phyloP scores from a whole-genome alignment of 2,797 vertebrate species.

The Falco concolor region DNA sequence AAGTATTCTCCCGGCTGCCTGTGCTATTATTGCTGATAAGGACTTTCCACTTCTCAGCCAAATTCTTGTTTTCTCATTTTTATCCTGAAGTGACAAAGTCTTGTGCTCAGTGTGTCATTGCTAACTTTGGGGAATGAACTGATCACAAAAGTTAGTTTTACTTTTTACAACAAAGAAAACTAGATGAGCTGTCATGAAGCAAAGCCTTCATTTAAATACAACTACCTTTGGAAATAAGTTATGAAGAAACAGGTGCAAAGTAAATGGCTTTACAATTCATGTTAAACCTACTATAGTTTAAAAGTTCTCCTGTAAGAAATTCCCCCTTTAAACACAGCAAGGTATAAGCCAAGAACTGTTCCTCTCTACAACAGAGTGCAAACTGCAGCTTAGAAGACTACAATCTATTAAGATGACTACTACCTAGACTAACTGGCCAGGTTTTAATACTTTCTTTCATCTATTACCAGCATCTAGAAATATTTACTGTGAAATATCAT shows the following conservation, averaged over 20 bases:
- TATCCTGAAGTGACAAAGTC: slow-evolving; percentile 43
- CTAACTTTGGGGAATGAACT: slow-evolving; percentile 2
- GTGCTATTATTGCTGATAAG: slow-evolving; percentile 55
- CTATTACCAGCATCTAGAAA: slow-evolving; percentile 60
- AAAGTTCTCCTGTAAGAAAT: slow-evolving; percentile 57
- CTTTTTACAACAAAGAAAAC: slow-evolving; percentile 54
- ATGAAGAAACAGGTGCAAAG: slow-evolving; percentile 70
- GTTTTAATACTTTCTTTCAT: slow-evolving; percentile 60
- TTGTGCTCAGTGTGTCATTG: slow-evolving; percentile 45
- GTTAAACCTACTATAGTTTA: slow-evolving; percentile 58
- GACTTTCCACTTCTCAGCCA: slow-evolving; percentile 33
- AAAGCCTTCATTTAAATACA: slow-evolving; percentile 64
- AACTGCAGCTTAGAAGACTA: slow-evolving; percentile 64
- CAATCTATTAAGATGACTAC: slow-evolving; percentile 53
- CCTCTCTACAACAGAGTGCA: slow-evolving; percentile 69
- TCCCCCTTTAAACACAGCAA: slow-evolving; percentile 62
- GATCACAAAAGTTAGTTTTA: slow-evolving; percentile 34
- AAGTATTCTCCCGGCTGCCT: slow-evolving; percentile 23
- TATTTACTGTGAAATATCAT: slow-evolving; percentile 49
- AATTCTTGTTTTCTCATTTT: slow-evolving; percentile 1
- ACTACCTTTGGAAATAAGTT: slow-evolving; percentile 69
- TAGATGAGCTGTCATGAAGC: slow-evolving; percentile 56
- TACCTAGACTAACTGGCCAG: slow-evolving; percentile 60
- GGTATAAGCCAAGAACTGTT: slow-evolving; percentile 63
- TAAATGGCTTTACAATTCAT: slow-evolving; percentile 63